Base-by-base conservation (phyloP, 2,797 vertebrate genomes). In the Caiman crocodilus region DNA sequence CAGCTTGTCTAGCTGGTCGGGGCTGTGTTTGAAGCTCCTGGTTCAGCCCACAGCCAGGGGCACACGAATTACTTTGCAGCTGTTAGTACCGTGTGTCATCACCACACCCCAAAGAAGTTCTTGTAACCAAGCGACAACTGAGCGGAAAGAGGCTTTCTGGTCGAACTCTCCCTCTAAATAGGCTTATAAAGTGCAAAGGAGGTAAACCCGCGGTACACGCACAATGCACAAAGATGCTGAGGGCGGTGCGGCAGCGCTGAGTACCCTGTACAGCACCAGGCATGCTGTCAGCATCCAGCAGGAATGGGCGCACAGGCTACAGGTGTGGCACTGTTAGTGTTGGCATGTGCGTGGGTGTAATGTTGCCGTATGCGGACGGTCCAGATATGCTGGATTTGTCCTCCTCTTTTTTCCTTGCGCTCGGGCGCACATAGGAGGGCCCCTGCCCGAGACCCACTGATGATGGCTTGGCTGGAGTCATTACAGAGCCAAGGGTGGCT, bases 21-120 rank as follows among this genome's bases (percentile, higher is more conserved):
- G 35, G 50, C 69, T 73, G 26, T 73, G 26, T 73, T 73, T 73
- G 9, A 71, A 71, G 35, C 15, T 26, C 50, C 7, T 23, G 50
- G 69, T 23, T 71, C 69, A 73, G 69, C 69, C 67, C 69, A 26
- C 35, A 50, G 35, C 35, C 69, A 50, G 13, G 8, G 35, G 23
- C 69, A 50, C 42, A 50, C 42, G 8, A 50, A 50, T 50, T 50
- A 50, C 42, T 50, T 50, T 3, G 42, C 42, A 50, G 42, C 42
- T 50, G 42, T 50, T 50, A 50, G 42, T 50, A 50, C 9, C 3
- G 42, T 20, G 67, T 18, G 76, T 55, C 75, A 83, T 90, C 85
- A 65, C n/a, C 92, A 57, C 86, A 60, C 93, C 88, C 88, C 92
- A 74, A 20, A 93, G 90, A 90, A 86, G 94, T 97, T 81, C 2